phyloP scores from a whole-genome alignment of 30 jellyfish, hydroid and myxozoan genomes.

The Cassiopea xamachana region DNA sequence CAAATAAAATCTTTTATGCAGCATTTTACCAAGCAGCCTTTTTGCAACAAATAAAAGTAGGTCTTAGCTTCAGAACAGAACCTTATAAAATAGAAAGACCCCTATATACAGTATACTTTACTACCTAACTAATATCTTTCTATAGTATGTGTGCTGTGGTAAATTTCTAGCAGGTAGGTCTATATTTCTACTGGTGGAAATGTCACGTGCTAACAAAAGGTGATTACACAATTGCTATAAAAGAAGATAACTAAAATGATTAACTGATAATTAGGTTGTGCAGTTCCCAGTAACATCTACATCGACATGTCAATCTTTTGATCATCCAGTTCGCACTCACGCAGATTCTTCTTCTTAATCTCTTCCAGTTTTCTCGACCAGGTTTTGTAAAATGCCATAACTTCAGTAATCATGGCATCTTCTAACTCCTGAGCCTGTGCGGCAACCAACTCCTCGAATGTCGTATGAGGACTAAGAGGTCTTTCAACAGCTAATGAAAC shows the following conservation, averaged over 20 bases:
- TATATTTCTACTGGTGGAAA: no score
- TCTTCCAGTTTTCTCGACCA: constrained; percentile 91
- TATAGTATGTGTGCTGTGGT: no score
- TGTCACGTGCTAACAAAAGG: background rate
- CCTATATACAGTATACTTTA: no score
- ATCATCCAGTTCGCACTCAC: constrained; percentile 82
- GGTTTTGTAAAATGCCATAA: constrained; percentile 91
- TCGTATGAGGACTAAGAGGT: constrained; percentile 96
- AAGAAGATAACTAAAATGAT: background rate
- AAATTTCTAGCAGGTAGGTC: no score
- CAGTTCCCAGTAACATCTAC: constrained; percentile 1
- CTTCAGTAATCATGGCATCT: constrained; percentile 96
- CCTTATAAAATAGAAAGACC: no score
- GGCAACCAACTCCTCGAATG: constrained; percentile 97
- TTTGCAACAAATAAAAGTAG: no score
- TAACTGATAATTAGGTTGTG: background rate
- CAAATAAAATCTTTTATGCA: no score
- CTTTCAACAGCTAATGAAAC: constrained; percentile 75
- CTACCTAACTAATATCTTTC: no score
- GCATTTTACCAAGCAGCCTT: no score
- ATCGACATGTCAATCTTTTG: constrained; percentile 18
- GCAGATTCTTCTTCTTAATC: constrained; percentile 77
- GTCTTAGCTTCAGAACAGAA: no score
- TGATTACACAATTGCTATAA: background rate
- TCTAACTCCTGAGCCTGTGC: constrained; percentile 98